Conservation (phyloP, 2,113 vertebrate genomes). For the Enhydra lutris region DNA sequence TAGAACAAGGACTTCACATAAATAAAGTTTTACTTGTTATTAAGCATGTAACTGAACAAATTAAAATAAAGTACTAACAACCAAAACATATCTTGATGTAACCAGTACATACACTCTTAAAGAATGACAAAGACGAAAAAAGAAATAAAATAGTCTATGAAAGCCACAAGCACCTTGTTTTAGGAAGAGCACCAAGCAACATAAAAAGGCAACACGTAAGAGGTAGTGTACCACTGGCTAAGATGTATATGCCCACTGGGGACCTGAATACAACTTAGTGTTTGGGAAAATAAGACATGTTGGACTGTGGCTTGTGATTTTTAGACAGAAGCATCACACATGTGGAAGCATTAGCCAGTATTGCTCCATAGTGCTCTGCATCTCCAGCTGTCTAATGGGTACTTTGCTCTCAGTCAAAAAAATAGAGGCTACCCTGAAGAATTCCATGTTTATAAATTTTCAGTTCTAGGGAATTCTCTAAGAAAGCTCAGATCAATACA, state of each 20-base stretch:
- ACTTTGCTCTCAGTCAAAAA: conserved; percentile 74
- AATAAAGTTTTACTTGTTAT: conserved; percentile 88
- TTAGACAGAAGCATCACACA: conserved; percentile 89
- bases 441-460: conserved; percentile 71
- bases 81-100: conserved; percentile 90
- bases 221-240: conserved; percentile 95
- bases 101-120: conserved; percentile 94
- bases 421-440: conserved; percentile 78
- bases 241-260: conserved; percentile 86
- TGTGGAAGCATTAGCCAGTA: conserved; percentile 84
- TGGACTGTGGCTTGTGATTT: conserved; percentile 80
- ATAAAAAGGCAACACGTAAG: conserved; percentile 85
- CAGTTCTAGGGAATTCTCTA: conserved; percentile 79
- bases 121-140: conserved; percentile 75
- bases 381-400: conserved; percentile 82
- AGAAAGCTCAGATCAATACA: conserved; percentile 80
- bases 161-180: conserved; percentile 85
- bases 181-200: conserved; percentile 81
- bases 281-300: conserved; percentile 80
- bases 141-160: conserved; percentile 72
- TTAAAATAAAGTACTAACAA: conserved; percentile 88
- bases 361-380: conserved; percentile 81
- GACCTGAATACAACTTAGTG: conserved; percentile 82
- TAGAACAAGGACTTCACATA: conserved; percentile 88
- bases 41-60: conserved; percentile 83